Base-by-base conservation (phyloP, 2,797 vertebrate species). In the Ceyx erithaca region DNA sequence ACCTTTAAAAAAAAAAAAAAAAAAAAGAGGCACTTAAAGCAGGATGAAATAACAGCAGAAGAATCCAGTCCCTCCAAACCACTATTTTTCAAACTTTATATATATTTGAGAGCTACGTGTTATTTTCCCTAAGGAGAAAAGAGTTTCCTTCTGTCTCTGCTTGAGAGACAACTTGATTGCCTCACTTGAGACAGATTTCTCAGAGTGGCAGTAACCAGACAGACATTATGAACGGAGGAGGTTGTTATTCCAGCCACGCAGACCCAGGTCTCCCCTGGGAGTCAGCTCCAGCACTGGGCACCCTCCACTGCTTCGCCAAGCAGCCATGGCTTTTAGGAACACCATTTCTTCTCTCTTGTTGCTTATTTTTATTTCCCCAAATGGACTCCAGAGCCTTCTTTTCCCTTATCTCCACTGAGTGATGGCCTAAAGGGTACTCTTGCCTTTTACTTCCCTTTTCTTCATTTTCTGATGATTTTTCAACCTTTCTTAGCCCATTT, bases 111-210 rank as follows among this genome's bases (percentile, higher is more conserved):
- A 76, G 51, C 69, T 91, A 37, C 1, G 0, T 55, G 69, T 66
- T 93, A 41, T 94, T 95, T 93, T 94, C 88, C 94, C 86, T 75
- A 63, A 90, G 88, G 85, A 87, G 49, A 95, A 89, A 78, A 93
- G 81, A 78, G 66, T 95, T 83, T 87, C 46, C 79, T 88, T 90
- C 81, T 12, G 1, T 52, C 43, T 85, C 30, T 84, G 69, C 40
- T 76, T 76, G 78, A 76, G 30, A 77, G 49, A 93, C 35, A 54
- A 48, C 85, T 54, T 78, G 67, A 78, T 52, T 83, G 72, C 85
- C 52, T 80, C 87, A 72, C 70, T 87, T 94, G 93, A 87, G 82
- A 84, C 72, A 57, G 21, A 83, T 86, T 92, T 93, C 93, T 94
- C 93, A 90, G 79, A 55, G 84, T 75, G 69, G 35, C 31, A 19